These are phyloP conservation scores for Adelges cooleyi DNA, from an alignment of 1,140 invertebrate species.

Conservation along the genomic window DNA sequence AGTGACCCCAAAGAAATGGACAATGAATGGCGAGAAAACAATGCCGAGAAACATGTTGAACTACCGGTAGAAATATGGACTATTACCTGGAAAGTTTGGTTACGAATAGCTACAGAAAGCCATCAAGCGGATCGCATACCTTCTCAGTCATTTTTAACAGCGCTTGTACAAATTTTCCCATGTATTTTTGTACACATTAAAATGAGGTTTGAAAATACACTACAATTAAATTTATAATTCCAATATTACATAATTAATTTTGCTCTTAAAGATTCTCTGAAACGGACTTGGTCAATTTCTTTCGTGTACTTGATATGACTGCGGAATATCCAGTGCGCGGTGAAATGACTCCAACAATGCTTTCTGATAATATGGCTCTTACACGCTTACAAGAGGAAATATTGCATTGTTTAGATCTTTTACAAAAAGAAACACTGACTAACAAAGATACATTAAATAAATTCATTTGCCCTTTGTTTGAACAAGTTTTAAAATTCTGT, in stretches of 20 bases:
- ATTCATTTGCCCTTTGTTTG: conserved; percentile 68
- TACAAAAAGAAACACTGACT: conserved; percentile 51
- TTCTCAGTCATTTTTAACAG: conserved; percentile 74
- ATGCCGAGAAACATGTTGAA: too few species aligned
- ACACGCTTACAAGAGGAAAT: conserved; percentile 68
- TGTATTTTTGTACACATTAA: conserved; percentile 83
- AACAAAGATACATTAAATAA: conserved; percentile 38
- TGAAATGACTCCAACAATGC: too few species aligned
- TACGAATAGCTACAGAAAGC: conserved; percentile 69
- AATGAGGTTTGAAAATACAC: conserved; percentile 47
- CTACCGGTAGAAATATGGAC: conserved; percentile 50
- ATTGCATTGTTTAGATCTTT: conserved; percentile 62
- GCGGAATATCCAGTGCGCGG: not conserved
- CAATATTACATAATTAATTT: not conserved
- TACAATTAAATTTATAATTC: not conserved
- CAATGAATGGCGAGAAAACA: too few species aligned
- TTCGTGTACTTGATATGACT: not conserved
- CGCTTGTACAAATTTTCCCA: conserved; percentile 87
- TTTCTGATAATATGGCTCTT: too few species aligned
- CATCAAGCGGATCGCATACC: conserved; percentile 43
- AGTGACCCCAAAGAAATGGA: conserved; percentile 38
- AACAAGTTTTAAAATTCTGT: conserved; percentile 61
- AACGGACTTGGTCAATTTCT: not conserved
- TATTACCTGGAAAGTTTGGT: conserved; percentile 72
- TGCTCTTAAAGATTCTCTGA: not conserved